These are phyloP conservation scores for Drosophila parvula DNA, from an alignment of 1,140 invertebrate species.

Conservation along the genomic window DNA sequence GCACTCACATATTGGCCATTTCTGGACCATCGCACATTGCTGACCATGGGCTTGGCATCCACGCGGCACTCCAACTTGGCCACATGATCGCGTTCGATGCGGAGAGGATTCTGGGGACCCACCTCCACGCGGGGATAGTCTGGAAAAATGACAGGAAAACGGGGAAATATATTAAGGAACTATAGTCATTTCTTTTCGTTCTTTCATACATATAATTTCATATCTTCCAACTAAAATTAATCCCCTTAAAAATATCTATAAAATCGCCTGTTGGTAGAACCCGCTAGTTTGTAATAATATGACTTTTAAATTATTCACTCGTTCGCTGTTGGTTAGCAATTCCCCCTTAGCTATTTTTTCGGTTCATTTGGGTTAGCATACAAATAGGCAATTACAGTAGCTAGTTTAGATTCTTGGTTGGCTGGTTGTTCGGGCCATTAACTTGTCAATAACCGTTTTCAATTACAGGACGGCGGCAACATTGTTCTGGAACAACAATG, in stretches of 20 bases:
- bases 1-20: conserved; percentile 92
- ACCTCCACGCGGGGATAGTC: conserved; percentile 95
- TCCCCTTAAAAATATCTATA: not conserved
- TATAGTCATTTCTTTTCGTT: not conserved
- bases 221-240: not conserved
- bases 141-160: conserved; percentile 80
- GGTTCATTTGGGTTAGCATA: conserved; percentile 61
- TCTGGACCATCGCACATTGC: conserved; percentile 91
- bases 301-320: conserved; percentile 36
- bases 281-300: conserved; percentile 5
- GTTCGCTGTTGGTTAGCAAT: not conserved
- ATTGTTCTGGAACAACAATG: conserved; percentile 13
- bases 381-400: conserved; percentile 75
- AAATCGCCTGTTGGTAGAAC: not conserved
- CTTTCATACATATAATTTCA: no score
- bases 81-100: conserved; percentile 92
- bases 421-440: conserved; percentile 61
- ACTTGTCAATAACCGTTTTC: conserved; percentile 81
- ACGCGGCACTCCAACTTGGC: conserved; percentile 93
- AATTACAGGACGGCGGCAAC: conserved; percentile 60
- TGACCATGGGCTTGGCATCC: conserved; percentile 94
- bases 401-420: conserved; percentile 41
- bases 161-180: conserved; percentile 3
- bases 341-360: conserved; percentile 22
- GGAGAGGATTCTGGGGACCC: conserved; percentile 94